Evolutionary conservation across 2,797 vertebrate species (phyloP), one percentile per base, ranked within the genome.

Genomic region (Adelosebastes latens): DNA sequence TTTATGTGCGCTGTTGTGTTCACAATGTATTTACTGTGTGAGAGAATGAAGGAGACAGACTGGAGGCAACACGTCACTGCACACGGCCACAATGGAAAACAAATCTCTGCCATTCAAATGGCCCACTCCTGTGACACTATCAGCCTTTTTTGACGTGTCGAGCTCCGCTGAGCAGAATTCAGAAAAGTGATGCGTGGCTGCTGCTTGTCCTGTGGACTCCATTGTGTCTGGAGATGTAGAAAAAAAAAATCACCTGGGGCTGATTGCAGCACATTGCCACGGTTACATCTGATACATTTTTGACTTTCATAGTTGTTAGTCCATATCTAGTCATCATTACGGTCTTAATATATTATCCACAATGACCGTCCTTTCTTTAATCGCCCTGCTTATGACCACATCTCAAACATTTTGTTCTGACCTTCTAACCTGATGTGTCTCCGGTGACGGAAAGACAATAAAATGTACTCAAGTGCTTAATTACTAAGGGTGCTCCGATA

Each of bases 71-170:
- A 59, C 39, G 61, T 75, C 81, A 74, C 56, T 6, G 34, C 68
- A 58, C 70, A n/a, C 55, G 29, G 68, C 61, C 82, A 74, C 83
- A 72, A 70, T 68, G 71, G 79, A 67, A 87, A 84, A 86, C 75
- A 87, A 87, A 87, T 83, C 62, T 81, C 77, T 61, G 75, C 53
- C 71, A 56, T 73, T 84, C 70, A 87, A 71, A 86, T 4, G 18
- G 5, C 11, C 42, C 29, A 25, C 84, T 76, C 14, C 52, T 42
- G 49, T 66, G 79, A 73, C 80, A 65, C 63, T 34, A 67, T 65
- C 74, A 29, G 69, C 46, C 55, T 32, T 58, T 79, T 79, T 22
- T 49, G 78, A 79, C 32, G 60, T 9, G 67, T 73, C 68, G 22
- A 78, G 86, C 80, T 76, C 52, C 12, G 6, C 42, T 34, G 82